Percentiles rank a stretch among this genome's conserved stretches.
These are phyloP conservation scores for Eupithecia centaureata DNA, from an alignment of 2,888 invertebrate species.

Conservation along the genomic window DNA sequence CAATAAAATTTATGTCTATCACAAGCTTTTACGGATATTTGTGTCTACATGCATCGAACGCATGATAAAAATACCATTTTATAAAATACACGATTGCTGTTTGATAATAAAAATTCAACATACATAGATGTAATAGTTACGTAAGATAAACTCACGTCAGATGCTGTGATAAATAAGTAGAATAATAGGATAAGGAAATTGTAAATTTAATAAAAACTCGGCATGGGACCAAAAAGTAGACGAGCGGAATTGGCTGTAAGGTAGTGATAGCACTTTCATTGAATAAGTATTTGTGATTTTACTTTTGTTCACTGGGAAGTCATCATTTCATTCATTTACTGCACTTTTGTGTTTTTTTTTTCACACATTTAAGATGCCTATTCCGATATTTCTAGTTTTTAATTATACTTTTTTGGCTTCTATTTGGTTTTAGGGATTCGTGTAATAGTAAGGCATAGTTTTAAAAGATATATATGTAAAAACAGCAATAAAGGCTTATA, in stretches of 20 bases:
- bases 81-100: neutral
- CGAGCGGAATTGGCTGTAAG: neutral
- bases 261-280: neutral
- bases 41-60: neutral
- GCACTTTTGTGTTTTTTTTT: neutral
- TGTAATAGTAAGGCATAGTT: no score
- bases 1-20: neutral
- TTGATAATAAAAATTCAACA: conserved; percentile 8
- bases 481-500: no score
- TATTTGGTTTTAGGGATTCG: neutral
- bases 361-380: neutral
- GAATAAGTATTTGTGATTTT: neutral
- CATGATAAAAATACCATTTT: neutral
- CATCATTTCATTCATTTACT: neutral
- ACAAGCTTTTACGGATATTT: neutral
- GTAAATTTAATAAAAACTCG: neutral
- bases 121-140: neutral
- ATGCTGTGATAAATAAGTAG: conserved; percentile 8
- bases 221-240: neutral
- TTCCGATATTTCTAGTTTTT: neutral
- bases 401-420: neutral
- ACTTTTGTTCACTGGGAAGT: neutral
- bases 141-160: conserved; percentile 2
- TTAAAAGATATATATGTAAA: no score
- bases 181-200: neutral